Conservation (phyloP, 2,888 invertebrate species). For the Heliconius aoede region DNA sequence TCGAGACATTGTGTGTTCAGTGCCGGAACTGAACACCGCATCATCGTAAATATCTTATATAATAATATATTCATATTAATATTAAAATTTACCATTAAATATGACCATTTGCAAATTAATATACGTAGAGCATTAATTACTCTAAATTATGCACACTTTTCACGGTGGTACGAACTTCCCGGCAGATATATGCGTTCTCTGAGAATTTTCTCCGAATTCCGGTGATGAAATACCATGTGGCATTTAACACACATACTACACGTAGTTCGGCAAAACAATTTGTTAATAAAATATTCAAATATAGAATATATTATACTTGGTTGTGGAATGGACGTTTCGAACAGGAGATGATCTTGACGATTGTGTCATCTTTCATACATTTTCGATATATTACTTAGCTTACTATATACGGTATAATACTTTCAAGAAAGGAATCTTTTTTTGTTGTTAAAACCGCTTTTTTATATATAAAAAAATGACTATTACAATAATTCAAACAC, state of each 20-base stretch:
- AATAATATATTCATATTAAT: neutral
- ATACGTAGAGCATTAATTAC: no score
- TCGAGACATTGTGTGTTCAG: no score
- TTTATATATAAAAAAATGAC: neutral
- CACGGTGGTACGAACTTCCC: slow-evolving; percentile 31
- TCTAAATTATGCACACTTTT: slow-evolving; percentile 34
- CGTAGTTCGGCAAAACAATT: neutral
- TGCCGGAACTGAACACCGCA: no score
- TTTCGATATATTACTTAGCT: no score
- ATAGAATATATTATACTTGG: no score
- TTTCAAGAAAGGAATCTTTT: no score
- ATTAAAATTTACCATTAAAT: neutral
- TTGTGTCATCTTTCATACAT: no score
- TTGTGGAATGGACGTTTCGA: no score
- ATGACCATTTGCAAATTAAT: slow-evolving; percentile 26
- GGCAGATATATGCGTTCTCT: slow-evolving; percentile 25
- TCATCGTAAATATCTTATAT: no score
- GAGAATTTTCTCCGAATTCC: slow-evolving; percentile 21
- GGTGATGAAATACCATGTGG: slow-evolving; percentile 22
- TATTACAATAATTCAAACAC: slow-evolving; percentile 14
- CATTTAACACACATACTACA: slow-evolving; percentile 20
- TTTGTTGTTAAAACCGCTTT: no score
- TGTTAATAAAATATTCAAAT: neutral
- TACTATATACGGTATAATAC: no score
- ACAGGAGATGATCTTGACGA: no score